Evolutionary conservation across 2,797 vertebrate species (phyloP).

Genomic region (Aeoliscus strigatus): DNA sequence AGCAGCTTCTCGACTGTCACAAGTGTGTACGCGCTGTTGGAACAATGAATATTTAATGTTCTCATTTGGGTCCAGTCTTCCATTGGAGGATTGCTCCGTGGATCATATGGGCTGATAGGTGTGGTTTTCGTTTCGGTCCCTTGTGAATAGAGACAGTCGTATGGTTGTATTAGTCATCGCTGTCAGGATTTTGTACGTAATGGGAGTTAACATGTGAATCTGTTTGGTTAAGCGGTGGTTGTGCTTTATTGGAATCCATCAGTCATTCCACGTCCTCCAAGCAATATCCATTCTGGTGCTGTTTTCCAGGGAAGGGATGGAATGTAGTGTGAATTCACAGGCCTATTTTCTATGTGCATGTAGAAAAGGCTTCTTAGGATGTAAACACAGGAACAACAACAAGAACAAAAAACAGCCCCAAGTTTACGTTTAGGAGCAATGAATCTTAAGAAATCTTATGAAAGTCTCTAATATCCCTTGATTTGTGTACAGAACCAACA

Average conservation of each 20-base stretch:
- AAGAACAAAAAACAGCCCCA: too few species aligned
- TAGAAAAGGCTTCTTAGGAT: too few species aligned
- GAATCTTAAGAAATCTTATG: too few species aligned
- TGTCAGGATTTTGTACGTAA: constrained; percentile 34
- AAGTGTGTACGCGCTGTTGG: too few species aligned
- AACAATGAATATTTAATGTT: constrained; percentile 49
- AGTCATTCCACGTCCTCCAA: constrained; percentile 23
- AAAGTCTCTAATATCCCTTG: too few species aligned
- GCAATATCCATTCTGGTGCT: constrained; percentile 19
- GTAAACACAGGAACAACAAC: too few species aligned
- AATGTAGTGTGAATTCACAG: constrained; percentile 25
- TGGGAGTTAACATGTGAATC: constrained; percentile 39
- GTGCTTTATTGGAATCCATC: constrained; percentile 58
- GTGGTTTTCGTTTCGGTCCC: constrained; percentile 20
- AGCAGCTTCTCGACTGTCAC: too few species aligned
- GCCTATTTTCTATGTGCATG: constrained; percentile 50
- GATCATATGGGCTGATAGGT: constrained; percentile 31
- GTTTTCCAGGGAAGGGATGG: constrained; percentile 14
- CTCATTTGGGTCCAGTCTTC: constrained; percentile 42
- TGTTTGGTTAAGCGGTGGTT: constrained; percentile 25
- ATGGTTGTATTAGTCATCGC: constrained; percentile 33
- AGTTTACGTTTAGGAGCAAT: too few species aligned
- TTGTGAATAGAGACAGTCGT: constrained; percentile 12
- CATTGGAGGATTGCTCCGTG: constrained; percentile 37
- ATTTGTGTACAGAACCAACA: too few species aligned